Evolutionary conservation across 1,140 invertebrate genomes (phyloP), one percentile per base, ranked within the genome.

Genomic region (Coptotermes formosanus): DNA sequence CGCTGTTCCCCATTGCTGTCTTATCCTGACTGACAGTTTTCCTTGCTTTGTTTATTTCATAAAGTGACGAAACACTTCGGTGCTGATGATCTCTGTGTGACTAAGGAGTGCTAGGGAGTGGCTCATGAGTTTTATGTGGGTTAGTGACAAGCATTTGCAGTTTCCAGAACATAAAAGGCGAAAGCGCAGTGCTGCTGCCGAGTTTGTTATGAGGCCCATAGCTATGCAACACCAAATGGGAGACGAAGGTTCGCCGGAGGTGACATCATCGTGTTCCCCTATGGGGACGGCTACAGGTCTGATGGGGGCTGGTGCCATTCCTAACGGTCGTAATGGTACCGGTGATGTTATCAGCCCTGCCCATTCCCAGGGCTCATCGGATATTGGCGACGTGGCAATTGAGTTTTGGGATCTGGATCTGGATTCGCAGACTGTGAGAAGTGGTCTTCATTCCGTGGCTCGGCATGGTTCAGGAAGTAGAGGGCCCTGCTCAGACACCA

Each of bases 361-460:
- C 30, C 94, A 94, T 85, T 95, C 94, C 48, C 90, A 95, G 88
- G 91, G 92, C 88, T 94, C 94, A 86, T 93, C 92, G 16, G 93
- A 93, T 83, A 91, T 94, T 89, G 91, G 95, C 89, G 91, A 95
- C 89, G 94, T 95, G 85, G 96, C 96, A 87, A 92, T 97, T 82
- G 96, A 97, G 88, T 92, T 97, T 86, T 97, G 96, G 96, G 94
- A 96, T 87, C 93, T 94, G 83, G 93, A 94, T 89, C 90, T 93
- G 69, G 92, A 92, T 88, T 89, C 89, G n/a, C 89, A 91, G 23
- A 89, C 90, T 84, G 88, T 87, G 19, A 86, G 87, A 45, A 85
- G 86, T 21, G 90, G 90, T 64, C 90, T 89, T 86, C 87, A 90
- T 82, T 88, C 87, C 11, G 85, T 87, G 59, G 85, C 85, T 21